Evolutionary conservation across 2,888 invertebrate genomes (phyloP).

Genomic region (Andricus curvator): DNA sequence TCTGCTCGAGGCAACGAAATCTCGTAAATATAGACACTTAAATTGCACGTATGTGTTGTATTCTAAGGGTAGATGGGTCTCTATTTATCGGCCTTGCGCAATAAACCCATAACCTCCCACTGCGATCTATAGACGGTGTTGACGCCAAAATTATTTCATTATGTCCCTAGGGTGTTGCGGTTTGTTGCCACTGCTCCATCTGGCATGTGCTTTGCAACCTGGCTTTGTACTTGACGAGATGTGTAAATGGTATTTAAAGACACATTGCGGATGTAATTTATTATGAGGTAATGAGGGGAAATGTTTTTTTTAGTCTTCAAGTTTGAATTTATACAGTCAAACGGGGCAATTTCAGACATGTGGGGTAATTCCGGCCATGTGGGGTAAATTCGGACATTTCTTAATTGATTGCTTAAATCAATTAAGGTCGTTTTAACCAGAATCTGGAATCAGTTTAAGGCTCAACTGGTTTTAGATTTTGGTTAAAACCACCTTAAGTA

Average conservation of each 20-base stretch:
- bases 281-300: neutral
- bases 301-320: neutral
- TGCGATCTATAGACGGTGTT: constrained; percentile 31
- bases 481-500: no score
- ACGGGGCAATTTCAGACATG: no score
- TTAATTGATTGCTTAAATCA: no score
- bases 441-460: no score
- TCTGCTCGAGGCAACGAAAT: constrained; percentile 24
- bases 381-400: no score
- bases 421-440: no score
- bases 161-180: constrained; percentile 39
- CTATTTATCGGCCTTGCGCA: constrained; percentile 38
- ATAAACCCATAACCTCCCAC: constrained; percentile 40
- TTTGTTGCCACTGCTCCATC: constrained; percentile 16
- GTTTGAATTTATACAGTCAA: no score
- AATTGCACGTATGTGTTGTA: constrained; percentile 15
- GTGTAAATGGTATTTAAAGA: neutral
- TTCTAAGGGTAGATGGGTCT: constrained; percentile 21
- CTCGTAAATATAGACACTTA: constrained; percentile 27
- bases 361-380: no score
- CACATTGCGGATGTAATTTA: neutral
- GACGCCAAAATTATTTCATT: constrained; percentile 43
- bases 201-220: constrained; percentile 4
- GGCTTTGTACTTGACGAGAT: neutral
- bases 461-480: no score